Percentiles rank a stretch among this genome's conserved stretches.
Conservation (phyloP, 1,140 invertebrate genomes). For the Lepeophtheirus salmonis region DNA sequence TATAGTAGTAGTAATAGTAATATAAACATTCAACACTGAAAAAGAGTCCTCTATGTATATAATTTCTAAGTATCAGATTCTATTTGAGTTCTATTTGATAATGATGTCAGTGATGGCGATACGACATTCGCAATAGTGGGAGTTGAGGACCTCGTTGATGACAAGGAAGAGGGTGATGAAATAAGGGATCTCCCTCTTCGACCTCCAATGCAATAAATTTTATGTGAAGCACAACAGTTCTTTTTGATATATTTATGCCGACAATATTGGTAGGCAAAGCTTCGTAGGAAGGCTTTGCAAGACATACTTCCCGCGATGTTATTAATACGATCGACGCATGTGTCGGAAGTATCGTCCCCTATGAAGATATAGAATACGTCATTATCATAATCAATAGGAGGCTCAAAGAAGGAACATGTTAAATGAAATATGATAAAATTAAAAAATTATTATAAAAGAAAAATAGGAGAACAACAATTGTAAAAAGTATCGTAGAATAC, state of each 20-base stretch:
- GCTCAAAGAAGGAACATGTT: too few relatives aligned
- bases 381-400: neutral
- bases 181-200: neutral
- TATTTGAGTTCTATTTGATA: too few relatives aligned
- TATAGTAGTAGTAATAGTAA: too few relatives aligned
- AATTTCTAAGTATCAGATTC: too few relatives aligned
- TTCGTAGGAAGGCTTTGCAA: constrained; percentile 29
- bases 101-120: too few relatives aligned
- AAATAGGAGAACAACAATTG: too few relatives aligned
- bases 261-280: constrained; percentile 30
- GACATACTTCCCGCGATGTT: constrained; percentile 30
- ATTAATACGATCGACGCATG: constrained; percentile 28
- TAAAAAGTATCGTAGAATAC: too few relatives aligned
- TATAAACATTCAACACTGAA: too few relatives aligned
- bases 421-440: too few relatives aligned
- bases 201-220: constrained; percentile 20
- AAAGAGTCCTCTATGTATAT: too few relatives aligned
- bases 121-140: too few relatives aligned
- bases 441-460: too few relatives aligned
- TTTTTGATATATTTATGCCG: constrained; percentile 30
- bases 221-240: constrained; percentile 31
- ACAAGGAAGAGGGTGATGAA: neutral
- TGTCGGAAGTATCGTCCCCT: constrained; percentile 16
- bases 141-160: neutral
- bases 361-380: neutral